These are phyloP conservation scores for Cynopterus sphinx DNA, from an alignment of 2,797 vertebrate genomes.

Conservation along the genomic window DNA sequence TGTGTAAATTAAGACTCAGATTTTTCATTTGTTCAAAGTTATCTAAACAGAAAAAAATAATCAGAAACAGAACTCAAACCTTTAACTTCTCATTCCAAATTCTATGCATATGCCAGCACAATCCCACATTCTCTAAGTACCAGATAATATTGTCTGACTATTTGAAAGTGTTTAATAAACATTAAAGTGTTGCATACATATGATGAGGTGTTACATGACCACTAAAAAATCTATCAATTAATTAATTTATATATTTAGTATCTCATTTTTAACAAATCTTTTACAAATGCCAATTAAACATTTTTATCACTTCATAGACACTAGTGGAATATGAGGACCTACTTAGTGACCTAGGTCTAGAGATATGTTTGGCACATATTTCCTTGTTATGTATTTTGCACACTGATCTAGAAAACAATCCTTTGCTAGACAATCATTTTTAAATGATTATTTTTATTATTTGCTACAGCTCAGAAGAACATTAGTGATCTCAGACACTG, in stretches of 20 bases:
- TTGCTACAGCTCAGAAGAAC: not conserved
- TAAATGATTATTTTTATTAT: not conserved
- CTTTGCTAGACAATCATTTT: not conserved
- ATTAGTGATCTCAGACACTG: slow-evolving; percentile 1
- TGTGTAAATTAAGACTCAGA: not conserved
- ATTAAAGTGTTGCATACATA: not conserved
- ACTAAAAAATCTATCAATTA: not conserved
- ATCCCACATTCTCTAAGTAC: not conserved
- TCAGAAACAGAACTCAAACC: not conserved
- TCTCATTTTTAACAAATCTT: not conserved
- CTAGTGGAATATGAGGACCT: not conserved
- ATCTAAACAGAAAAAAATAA: not conserved
- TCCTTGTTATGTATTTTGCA: not conserved
- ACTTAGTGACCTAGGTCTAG: not conserved
- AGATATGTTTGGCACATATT: not conserved
- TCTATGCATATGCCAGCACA: not conserved
- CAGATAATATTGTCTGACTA: not conserved
- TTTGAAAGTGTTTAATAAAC: not conserved
- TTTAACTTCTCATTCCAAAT: not conserved
- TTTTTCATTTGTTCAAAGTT: not conserved
- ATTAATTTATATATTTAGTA: not conserved
- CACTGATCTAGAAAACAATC: not conserved
- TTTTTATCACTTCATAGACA: not conserved
- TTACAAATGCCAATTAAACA: not conserved
- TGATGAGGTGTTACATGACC: not conserved